Conservation (phyloP, 30 jellyfish, hydroid and myxozoan species). For the Hydra vulgaris region DNA sequence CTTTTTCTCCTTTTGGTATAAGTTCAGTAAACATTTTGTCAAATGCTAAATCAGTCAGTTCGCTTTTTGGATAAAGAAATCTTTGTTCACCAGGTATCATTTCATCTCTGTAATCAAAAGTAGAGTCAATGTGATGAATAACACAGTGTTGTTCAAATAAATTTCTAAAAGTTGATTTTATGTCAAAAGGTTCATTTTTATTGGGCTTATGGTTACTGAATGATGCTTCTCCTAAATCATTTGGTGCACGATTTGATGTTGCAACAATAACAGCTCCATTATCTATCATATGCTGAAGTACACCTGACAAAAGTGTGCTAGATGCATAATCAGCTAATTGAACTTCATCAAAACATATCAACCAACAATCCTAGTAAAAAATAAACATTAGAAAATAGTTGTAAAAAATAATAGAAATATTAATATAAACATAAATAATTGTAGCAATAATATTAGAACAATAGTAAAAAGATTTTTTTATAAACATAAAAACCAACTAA, state of each 20-base stretch:
- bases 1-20: conserved; percentile 31
- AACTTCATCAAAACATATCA: conserved; percentile 74
- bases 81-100: conserved; percentile 44
- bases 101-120: conserved; percentile 46
- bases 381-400: not conserved
- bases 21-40: conserved; percentile 41
- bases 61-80: conserved; percentile 32
- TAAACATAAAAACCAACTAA: too few relatives aligned
- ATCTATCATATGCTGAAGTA: conserved; percentile 33
- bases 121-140: conserved; percentile 38
- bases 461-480: too few relatives aligned
- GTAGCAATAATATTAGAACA: too few relatives aligned
- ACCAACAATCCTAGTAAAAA: conserved; percentile 37
- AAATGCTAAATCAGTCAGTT: conserved; percentile 32
- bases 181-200: not conserved
- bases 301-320: conserved; percentile 48
- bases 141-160: conserved; percentile 37
- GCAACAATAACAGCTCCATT: conserved; percentile 80
- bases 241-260: conserved; percentile 69
- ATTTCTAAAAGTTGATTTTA: conserved; percentile 35
- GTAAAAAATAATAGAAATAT: not conserved
- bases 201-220: conserved; percentile 21
- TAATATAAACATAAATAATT: too few relatives aligned
- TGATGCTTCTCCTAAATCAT: conserved; percentile 46
- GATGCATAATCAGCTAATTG: conserved; percentile 65